Conservation (phyloP, 2,888 invertebrate species). For the Hesperia comma region DNA sequence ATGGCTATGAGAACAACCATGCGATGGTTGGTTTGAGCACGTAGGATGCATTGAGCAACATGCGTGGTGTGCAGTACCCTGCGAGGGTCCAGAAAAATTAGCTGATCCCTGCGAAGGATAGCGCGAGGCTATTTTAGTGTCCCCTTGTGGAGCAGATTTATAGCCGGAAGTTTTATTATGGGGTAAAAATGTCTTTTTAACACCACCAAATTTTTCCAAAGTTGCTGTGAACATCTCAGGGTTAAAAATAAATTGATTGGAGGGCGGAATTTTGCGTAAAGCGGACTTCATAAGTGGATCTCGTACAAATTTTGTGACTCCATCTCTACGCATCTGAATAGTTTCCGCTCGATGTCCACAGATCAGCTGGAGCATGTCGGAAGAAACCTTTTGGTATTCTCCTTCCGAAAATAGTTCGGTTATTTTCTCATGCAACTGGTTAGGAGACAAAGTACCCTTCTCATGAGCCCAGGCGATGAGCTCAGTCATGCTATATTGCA, state of each 20-base stretch:
- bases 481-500: constrained; percentile 37
- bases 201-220: constrained; percentile 12
- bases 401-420: constrained; percentile 7
- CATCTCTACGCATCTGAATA: constrained; percentile 19
- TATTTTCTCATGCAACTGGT: not conserved
- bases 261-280: constrained; percentile 17
- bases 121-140: not conserved
- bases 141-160: too few species aligned
- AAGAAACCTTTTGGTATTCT: constrained; percentile 1
- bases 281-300: constrained; percentile 12
- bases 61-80: not conserved
- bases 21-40: not conserved
- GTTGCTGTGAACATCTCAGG: constrained; percentile 5
- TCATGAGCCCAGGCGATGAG: constrained; percentile 28
- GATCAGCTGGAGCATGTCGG: constrained; percentile 12
- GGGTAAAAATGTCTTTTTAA: constrained; percentile 15
- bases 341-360: constrained; percentile 25
- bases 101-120: constrained; percentile 14
- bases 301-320: not conserved
- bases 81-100: not conserved
- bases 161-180: not conserved
- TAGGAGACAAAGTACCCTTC: not conserved
- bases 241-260: constrained; percentile 4
- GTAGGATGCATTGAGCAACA: too few species aligned
- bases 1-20: not conserved